Evolutionary conservation across 2,888 invertebrate species (phyloP).

Genomic region (Pristionchus maxplancki): DNA sequence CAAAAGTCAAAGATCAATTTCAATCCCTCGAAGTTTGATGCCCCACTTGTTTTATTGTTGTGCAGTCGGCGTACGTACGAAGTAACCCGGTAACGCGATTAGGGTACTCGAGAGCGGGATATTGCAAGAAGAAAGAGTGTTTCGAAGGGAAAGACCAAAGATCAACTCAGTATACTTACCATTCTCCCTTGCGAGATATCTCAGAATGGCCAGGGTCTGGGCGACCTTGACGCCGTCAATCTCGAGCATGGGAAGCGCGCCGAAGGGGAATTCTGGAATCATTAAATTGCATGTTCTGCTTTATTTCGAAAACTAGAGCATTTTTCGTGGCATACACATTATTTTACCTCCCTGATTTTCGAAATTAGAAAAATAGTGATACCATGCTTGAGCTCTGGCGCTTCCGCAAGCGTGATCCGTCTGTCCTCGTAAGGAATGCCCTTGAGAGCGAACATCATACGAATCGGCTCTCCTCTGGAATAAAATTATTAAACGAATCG

Average conservation of each 20-base stretch:
- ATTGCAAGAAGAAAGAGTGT: too few relatives aligned
- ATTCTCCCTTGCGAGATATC: constrained; percentile 19
- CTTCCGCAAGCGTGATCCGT: neutral
- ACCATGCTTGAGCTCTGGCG: neutral
- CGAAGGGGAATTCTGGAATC: neutral
- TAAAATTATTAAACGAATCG: neutral
- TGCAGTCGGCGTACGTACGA: too few relatives aligned
- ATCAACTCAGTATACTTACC: neutral
- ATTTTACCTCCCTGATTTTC: too few relatives aligned
- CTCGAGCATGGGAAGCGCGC: neutral
- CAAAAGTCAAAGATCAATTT: neutral
- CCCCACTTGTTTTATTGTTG: too few relatives aligned
- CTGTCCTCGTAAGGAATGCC: constrained; percentile 23
- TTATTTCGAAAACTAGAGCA: neutral
- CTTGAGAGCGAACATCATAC: constrained; percentile 18
- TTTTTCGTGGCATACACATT: too few relatives aligned
- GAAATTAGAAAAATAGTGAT: too few relatives aligned
- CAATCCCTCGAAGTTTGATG: too few relatives aligned
- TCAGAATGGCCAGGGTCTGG: constrained; percentile 21
- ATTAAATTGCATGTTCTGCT: too few relatives aligned
- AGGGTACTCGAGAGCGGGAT: too few relatives aligned
- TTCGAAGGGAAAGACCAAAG: neutral
- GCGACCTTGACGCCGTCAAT: neutral
- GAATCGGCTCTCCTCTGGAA: constrained; percentile 34
- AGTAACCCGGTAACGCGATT: too few relatives aligned